phyloP scores from a whole-genome alignment of 1,140 invertebrate genomes.

The Episyrphus balteatus region DNA sequence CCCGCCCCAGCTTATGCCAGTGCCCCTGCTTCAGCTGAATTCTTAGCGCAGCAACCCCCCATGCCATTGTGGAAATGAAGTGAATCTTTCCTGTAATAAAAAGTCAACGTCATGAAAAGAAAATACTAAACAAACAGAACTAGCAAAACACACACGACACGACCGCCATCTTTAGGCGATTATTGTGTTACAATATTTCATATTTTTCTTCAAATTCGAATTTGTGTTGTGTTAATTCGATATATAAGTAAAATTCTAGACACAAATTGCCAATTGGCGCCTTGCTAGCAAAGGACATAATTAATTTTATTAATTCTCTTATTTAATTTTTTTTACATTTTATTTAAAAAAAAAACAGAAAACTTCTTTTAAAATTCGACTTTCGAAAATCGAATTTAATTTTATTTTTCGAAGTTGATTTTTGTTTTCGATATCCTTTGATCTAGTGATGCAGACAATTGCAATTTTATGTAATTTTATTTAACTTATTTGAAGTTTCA shows the following conservation, averaged over 20 bases:
- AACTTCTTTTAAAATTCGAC: too few relatives aligned
- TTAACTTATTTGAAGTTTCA: not conserved
- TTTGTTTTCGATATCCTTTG: slow-evolving; percentile 17
- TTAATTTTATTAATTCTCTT: not conserved
- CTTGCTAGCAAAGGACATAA: slow-evolving; percentile 32
- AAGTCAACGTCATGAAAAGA: too few relatives aligned
- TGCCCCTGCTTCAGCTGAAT: slow-evolving; percentile 11
- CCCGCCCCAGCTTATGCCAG: slow-evolving; percentile 35
- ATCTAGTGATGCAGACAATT: slow-evolving; percentile 31
- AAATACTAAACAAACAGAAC: too few relatives aligned
- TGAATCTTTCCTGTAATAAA: not conserved
- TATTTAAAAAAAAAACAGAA: too few relatives aligned
- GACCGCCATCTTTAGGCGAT: too few relatives aligned
- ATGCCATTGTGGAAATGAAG: slow-evolving; percentile 28
- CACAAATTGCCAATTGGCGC: slow-evolving; percentile 22
- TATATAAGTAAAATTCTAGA: not conserved
- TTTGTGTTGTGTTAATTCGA: not conserved
- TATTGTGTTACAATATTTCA: too few relatives aligned
- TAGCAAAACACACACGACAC: too few relatives aligned
- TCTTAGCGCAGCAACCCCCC: slow-evolving; percentile 25
- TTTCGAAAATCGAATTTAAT: too few relatives aligned
- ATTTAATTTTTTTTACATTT: not conserved
- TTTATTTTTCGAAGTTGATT: too few relatives aligned
- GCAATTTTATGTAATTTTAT: not conserved
- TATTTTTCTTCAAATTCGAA: not conserved